Percentiles rank a stretch among this genome's conserved stretches.
Conservation (phyloP, 2,888 invertebrate species). For the Cosmia trapezina region DNA sequence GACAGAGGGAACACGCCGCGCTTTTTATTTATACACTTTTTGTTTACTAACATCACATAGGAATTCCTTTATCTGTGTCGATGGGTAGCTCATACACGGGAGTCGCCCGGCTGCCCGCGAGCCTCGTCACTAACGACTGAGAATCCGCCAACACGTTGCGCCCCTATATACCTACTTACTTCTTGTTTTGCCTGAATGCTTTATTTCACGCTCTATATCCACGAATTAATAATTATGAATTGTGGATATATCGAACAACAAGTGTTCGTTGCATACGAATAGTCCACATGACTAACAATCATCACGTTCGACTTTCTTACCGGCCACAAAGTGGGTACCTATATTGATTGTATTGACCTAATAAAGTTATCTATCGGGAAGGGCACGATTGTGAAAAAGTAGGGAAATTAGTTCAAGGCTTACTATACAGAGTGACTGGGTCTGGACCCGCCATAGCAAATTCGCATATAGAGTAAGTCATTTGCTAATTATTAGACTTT, state of each 20-base stretch:
- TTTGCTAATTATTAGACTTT: no score
- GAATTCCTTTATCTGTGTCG: constrained; percentile 78
- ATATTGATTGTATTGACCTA: constrained; percentile 74
- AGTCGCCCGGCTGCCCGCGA: constrained; percentile 73
- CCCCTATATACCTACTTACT: constrained; percentile 87
- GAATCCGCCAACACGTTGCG: constrained; percentile 75
- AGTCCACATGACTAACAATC: constrained; percentile 68
- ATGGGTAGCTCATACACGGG: constrained; percentile 66
- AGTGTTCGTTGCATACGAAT: constrained; percentile 58
- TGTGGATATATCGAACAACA: constrained; percentile 77
- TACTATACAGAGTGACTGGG: no score
- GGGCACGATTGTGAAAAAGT: constrained; percentile 75
- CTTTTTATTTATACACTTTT: constrained; percentile 87
- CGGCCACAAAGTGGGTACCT: constrained; percentile 39
- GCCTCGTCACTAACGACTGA: constrained; percentile 80
- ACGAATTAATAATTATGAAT: constrained; percentile 85
- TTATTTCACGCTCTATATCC: constrained; percentile 89
- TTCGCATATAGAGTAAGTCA: no score
- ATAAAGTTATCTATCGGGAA: constrained; percentile 73
- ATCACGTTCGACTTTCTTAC: constrained; percentile 76
- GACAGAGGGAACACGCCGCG: constrained; percentile 76
- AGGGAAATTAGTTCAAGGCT: constrained; percentile 79
- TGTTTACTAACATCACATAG: constrained; percentile 89
- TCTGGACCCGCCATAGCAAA: no score
- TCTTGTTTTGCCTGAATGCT: constrained; percentile 86